Conservation (phyloP, 2,888 invertebrate genomes). For the Ormyrus labotus region DNA sequence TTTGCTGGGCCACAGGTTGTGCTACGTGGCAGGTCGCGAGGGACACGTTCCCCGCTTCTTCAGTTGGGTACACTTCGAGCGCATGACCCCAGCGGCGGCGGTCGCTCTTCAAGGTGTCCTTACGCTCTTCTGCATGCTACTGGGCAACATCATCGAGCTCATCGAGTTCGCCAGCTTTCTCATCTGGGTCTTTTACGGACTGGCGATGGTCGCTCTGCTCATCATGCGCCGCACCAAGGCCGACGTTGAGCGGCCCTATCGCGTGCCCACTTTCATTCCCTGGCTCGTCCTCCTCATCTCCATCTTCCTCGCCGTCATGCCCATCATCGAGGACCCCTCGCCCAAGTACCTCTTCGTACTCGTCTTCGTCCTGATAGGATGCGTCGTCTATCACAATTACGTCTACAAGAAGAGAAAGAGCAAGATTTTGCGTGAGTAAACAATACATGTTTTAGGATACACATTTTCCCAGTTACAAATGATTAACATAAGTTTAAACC, state of each 20-base stretch:
- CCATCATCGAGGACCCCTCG: constrained; percentile 86
- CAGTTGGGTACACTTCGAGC: constrained; percentile 86
- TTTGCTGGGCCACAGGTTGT: constrained; percentile 78
- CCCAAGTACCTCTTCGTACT: constrained; percentile 86
- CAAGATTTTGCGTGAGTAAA: constrained; percentile 80
- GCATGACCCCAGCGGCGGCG: constrained; percentile 88
- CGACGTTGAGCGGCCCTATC: constrained; percentile 83
- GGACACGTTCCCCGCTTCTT: constrained; percentile 88
- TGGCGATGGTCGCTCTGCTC: constrained; percentile 87
- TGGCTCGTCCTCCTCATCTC: constrained; percentile 84
- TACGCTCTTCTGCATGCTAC: constrained; percentile 83
- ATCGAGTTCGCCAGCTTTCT: constrained; percentile 93
- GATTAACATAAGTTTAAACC: not conserved
- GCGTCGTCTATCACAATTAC: constrained; percentile 84
- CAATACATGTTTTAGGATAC: not conserved
- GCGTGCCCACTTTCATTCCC: constrained; percentile 85
- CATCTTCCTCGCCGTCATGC: constrained; percentile 84
- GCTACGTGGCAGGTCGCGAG: constrained; percentile 88
- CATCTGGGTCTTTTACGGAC: constrained; percentile 91
- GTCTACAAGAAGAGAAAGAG: constrained; percentile 84
- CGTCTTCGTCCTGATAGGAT: constrained; percentile 83
- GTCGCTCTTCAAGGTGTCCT: constrained; percentile 87
- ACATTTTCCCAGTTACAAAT: not conserved
- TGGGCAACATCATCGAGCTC: constrained; percentile 85
- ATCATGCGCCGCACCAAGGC: constrained; percentile 84